Evolutionary conservation across 2,113 vertebrate genomes (phyloP).

Genomic region (Scophthalmus maximus): DNA sequence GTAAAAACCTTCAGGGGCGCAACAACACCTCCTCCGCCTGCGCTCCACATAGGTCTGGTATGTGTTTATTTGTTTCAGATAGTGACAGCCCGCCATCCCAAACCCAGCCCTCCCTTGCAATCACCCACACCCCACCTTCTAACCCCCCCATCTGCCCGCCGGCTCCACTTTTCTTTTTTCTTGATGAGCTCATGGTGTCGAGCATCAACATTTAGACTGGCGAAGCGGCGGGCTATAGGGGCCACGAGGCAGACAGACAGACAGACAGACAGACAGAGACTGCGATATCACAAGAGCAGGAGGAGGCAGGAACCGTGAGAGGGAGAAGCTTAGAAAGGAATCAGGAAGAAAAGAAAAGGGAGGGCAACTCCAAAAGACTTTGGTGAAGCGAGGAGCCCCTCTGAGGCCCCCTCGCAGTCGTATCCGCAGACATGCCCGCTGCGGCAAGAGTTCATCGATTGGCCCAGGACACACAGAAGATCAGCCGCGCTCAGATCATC

Average conservation of each 20-base stretch:
- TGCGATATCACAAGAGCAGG: not conserved
- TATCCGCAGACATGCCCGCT: conserved; percentile 66
- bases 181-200: conserved; percentile 51
- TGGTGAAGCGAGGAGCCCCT: not conserved
- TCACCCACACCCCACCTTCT: not conserved
- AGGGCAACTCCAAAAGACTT: not conserved
- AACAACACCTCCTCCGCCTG: conserved; percentile 4
- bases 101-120: not conserved
- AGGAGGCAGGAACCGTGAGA: not conserved
- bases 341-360: not conserved
- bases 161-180: not conserved
- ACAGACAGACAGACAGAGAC: conserved; percentile 9
- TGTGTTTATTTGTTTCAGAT: conserved; percentile 59
- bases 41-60: conserved; percentile 40
- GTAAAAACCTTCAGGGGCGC: conserved; percentile 16
- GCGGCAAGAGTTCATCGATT: conserved; percentile 51
- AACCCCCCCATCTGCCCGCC: not conserved
- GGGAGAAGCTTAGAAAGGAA: not conserved
- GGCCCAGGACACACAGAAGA: conserved; percentile 63
- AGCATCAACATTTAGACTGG: conserved; percentile 16
- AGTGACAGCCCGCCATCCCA: conserved; percentile 9
- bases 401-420: conserved; percentile 19
- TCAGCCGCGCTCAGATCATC: conserved; percentile 77
- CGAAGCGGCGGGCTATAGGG: too few species aligned
- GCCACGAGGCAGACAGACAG: conserved; percentile 6